Evolutionary conservation across 2,888 invertebrate species (phyloP), one percentile per base, ranked within the genome.

Genomic region (Cheilosia variabilis): DNA sequence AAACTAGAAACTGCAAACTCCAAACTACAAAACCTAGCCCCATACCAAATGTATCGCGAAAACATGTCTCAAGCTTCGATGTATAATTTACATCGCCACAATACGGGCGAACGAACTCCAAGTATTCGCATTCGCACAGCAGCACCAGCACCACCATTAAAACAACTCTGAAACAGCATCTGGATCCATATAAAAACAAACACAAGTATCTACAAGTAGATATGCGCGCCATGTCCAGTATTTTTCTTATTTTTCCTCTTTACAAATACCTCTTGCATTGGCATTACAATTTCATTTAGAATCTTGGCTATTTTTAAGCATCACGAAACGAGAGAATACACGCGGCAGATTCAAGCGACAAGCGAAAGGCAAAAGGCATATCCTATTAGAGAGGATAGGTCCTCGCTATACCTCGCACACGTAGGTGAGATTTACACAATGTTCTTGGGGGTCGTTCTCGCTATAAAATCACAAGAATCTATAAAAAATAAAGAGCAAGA

Each of bases 401-500:
- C 78, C n/a, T 47, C 47, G 17, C 37, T 37, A 2, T 71, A 71
- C 17, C n/a, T n/a, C 17, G 17, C 77, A 53, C 84, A 86, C 81
- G 86, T 86, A 86, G 86, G 86, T 86, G 86, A 80, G 86, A 86
- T 81, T 81, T 81, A 86, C 86, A 86, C 86, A 86, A 86, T 86
- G 86, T 86, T 86, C 76, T 78, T 73, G 43, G 47, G 22, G 37
- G 60, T 65, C 65, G 31, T 45, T 31, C 41, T 58, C 47, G 58
- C 58, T 55, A 24, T 53, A 37, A 6, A 22, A 55, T 55, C 66
- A 24, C 24, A 71, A n/a, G 45, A 75, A 84, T 79, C 83, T 69
- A 84, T 80, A 84, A 45, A 43, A 22, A 15, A 15, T 15, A n/a
- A 84, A 75, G 69, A 79, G 65, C 60, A 15, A 15, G 15, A 45